Conservation (phyloP, 2,888 invertebrate genomes). For the Chaetogeoica ovagalla region DNA sequence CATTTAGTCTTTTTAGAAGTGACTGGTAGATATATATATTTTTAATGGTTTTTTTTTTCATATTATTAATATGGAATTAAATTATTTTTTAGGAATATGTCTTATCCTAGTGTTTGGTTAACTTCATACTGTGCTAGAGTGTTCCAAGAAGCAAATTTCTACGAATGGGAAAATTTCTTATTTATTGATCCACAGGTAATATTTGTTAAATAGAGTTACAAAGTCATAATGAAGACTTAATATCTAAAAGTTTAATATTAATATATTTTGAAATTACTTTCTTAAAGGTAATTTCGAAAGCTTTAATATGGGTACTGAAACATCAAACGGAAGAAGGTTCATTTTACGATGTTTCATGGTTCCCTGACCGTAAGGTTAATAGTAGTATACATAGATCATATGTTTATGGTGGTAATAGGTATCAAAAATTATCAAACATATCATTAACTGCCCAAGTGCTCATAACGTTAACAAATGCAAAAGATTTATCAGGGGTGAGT, state of each 20-base stretch:
- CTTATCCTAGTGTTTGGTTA: conserved; percentile 85
- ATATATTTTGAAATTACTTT: conserved; percentile 56
- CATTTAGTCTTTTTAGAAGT: conserved; percentile 86
- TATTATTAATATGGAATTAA: neutral
- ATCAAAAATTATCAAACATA: conserved; percentile 65
- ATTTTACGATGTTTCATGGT: conserved; percentile 86
- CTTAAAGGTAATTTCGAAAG: conserved; percentile 71
- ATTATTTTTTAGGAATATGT: conserved; percentile 70
- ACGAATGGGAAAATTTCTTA: conserved; percentile 95
- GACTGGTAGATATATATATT: conserved; percentile 71
- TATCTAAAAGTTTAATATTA: conserved; percentile 11
- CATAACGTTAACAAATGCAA: conserved; percentile 81
- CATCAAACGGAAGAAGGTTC: conserved; percentile 85
- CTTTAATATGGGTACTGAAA: conserved; percentile 82
- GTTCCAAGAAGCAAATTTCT: conserved; percentile 89
- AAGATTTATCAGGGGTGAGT: conserved; percentile 72
- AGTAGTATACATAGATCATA: conserved; percentile 67
- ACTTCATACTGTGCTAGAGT: conserved; percentile 88
- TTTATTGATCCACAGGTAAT: conserved; percentile 84
- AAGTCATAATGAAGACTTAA: neutral
- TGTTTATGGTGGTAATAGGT: conserved; percentile 10
- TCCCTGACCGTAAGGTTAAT: conserved; percentile 87
- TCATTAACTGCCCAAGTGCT: conserved; percentile 92
- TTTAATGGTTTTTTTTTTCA: conserved; percentile 23
- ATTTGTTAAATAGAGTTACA: neutral